phyloP scores from a whole-genome alignment of 2,888 invertebrate genomes.

The Scaptomyza caliginosa region DNA sequence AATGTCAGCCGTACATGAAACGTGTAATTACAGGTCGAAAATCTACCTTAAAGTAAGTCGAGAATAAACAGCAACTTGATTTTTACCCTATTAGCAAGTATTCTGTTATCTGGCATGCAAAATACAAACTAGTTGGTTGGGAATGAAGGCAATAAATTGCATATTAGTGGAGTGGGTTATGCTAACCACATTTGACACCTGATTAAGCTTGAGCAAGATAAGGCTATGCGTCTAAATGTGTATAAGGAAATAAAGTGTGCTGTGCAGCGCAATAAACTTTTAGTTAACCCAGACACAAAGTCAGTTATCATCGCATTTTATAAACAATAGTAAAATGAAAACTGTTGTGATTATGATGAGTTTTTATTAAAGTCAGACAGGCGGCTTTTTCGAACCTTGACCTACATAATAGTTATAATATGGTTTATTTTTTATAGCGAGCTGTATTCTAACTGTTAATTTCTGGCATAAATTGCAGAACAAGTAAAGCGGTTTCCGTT shows the following conservation, averaged over 20 bases:
- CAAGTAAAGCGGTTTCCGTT: background rate
- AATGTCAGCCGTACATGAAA: conserved; percentile 38
- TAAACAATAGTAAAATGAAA: background rate
- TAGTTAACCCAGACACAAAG: background rate
- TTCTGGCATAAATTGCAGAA: background rate
- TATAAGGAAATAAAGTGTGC: background rate
- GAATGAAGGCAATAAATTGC: too few relatives aligned
- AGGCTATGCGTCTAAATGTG: background rate
- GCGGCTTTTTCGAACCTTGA: conserved; percentile 20
- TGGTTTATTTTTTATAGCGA: background rate
- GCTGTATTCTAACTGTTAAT: background rate
- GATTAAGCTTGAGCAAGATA: conserved; percentile 18
- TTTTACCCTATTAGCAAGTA: too few relatives aligned
- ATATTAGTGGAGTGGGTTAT: background rate
- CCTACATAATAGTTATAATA: conserved; percentile 1
- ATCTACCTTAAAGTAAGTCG: conserved; percentile 8
- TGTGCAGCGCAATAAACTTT: conserved; percentile 15
- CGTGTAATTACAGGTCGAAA: conserved; percentile 18
- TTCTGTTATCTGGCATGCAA: too few relatives aligned
- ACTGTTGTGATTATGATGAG: background rate
- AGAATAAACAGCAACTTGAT: conserved; percentile 1
- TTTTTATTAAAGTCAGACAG: background rate
- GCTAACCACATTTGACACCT: background rate
- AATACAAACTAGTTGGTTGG: too few relatives aligned
- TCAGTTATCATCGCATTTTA: background rate